A percentile compares a stretch with the other conserved stretches of the same genome.
Evolutionary conservation across 2,113 vertebrate genomes (phyloP).

Genomic region (Myodes glareolus): DNA sequence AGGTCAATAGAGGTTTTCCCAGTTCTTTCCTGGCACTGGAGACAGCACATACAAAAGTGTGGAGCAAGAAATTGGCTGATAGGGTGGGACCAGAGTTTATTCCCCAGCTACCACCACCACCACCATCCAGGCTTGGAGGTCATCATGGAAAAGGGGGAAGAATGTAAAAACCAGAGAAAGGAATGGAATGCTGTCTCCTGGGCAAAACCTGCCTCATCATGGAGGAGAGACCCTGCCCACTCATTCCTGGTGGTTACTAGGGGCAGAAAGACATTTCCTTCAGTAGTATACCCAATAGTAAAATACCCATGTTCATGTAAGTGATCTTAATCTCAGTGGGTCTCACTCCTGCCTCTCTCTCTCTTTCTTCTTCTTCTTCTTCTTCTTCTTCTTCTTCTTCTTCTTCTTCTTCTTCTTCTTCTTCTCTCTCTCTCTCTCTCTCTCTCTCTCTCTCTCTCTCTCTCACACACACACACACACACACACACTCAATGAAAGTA

Average conservation of each 20-base stretch:
- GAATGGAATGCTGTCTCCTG: background rate
- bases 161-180: background rate
- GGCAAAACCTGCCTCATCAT: background rate
- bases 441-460: no score
- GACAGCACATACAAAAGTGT: background rate
- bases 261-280: background rate
- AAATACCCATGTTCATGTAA: background rate
- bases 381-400: no score
- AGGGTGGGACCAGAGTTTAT: background rate
- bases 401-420: no score
- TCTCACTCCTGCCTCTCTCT: background rate
- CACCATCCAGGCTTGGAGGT: background rate
- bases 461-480: background rate
- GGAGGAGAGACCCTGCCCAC: background rate
- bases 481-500: background rate
- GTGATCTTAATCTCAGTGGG: background rate
- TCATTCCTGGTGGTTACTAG: background rate
- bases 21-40: background rate
- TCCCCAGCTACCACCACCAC: background rate
- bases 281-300: background rate
- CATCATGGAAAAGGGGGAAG: background rate
- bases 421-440: background rate
- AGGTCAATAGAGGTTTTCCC: background rate
- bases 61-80: background rate
- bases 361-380: no score